A percentile compares a stretch with the other conserved stretches of the same genome.
Conservation (phyloP, 2,113 vertebrate species). For the Tragelaphus imberbis region DNA sequence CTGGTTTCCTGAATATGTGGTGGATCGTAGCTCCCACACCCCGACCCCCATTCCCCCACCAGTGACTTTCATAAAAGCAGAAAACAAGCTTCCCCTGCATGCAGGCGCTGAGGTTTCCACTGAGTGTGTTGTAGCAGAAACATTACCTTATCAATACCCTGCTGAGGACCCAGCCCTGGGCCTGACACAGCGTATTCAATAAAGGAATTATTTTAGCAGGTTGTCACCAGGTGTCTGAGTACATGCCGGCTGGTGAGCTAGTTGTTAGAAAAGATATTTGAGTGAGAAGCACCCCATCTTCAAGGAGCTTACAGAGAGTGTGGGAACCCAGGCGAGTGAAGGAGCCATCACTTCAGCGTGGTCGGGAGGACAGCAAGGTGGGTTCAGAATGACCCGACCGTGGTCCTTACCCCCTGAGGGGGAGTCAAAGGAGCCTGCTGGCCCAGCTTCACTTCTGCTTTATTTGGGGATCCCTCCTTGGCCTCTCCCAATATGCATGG, state of each 20-base stretch:
- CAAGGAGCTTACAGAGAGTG: background rate
- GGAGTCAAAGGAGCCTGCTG: background rate
- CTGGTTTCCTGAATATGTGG: background rate
- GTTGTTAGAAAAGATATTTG: background rate
- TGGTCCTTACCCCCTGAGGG: background rate
- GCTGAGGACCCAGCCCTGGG: background rate
- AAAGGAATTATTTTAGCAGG: background rate
- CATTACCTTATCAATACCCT: background rate
- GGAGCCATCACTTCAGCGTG: rapidly evolving
- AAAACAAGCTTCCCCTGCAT: background rate
- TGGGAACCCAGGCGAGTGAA: background rate
- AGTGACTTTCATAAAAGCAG: background rate
- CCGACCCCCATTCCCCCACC: rapidly evolving
- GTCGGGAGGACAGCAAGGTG: too few species aligned
- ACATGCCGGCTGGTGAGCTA: background rate
- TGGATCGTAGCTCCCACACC: rapidly evolving
- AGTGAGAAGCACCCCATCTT: background rate
- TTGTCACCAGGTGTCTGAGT: background rate
- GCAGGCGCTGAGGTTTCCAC: background rate
- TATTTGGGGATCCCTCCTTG: background rate
- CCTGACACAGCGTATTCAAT: background rate
- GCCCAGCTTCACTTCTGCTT: background rate
- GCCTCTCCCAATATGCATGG: background rate
- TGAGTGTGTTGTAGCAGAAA: background rate
- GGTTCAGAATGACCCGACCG: rapidly evolving